phyloP scores from a whole-genome alignment of 2,888 invertebrate species.

The Trichogramma evanescens region DNA sequence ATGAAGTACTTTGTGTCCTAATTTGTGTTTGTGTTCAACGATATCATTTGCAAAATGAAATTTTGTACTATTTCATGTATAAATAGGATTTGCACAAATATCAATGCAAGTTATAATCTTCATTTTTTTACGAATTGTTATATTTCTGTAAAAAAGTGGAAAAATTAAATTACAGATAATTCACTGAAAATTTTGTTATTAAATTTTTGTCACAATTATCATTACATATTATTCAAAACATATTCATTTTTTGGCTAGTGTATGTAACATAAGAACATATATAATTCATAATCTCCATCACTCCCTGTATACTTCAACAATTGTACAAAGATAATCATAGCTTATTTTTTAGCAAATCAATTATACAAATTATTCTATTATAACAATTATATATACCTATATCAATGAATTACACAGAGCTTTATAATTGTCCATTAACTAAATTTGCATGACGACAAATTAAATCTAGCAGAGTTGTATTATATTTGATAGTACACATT shows the following conservation, averaged over 20 bases:
- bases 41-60: neutral
- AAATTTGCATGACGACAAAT: constrained; percentile 17
- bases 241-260: neutral
- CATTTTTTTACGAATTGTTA: neutral
- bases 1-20: too few relatives aligned
- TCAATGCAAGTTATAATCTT: neutral
- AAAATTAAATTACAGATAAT: neutral
- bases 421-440: constrained; percentile 13
- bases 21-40: neutral
- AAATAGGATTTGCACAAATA: neutral
- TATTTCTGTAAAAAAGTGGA: neutral
- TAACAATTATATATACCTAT: constrained; percentile 19
- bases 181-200: neutral
- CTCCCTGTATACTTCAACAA: too few relatives aligned
- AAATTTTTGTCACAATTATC: neutral
- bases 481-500: constrained; percentile 7
- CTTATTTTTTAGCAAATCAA: neutral
- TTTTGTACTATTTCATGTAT: neutral
- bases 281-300: too few relatives aligned
- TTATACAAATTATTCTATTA: constrained; percentile 16
- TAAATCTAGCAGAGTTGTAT: constrained; percentile 3
- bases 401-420: constrained; percentile 18
- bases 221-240: neutral
- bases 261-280: too few relatives aligned
- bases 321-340: neutral